Evolutionary conservation across 2,888 invertebrate genomes (phyloP), one percentile per base, ranked within the genome.

Genomic region (Diachrysia chrysitis): DNA sequence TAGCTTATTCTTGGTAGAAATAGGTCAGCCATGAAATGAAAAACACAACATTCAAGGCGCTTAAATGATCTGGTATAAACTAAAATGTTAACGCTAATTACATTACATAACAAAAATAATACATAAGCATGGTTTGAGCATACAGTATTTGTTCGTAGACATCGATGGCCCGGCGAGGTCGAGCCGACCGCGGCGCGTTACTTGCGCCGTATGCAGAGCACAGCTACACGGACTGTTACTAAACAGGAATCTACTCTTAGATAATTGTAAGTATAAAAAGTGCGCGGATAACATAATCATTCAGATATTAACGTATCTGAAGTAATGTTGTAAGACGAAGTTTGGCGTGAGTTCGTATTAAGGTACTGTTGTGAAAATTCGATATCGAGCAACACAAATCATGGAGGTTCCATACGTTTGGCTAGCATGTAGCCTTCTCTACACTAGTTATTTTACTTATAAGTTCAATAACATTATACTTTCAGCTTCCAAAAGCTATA

Each of bases 271-370:
- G 72, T 79, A 73, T 72, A 78, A 68, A 72, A 73, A 73, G 72
- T 76, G 64, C 53, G 29, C 57, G 60, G 55, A 56, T 66, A 87
- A 92, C 90, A 93, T 92, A 89, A 88, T 88, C 91, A 66, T 79
- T 87, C 90, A 90, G 91, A 93, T 92, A 88, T 42, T 73, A 64
- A 69, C 42, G 63, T 88, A 92, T 91, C 91, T 92, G 90, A 89
- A 91, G 92, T 76, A 92, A 92, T 92, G 92, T 90, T 81, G 69
- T 68, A 56, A 73, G 63, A 63, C 65, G 25, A 56, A 61, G 55
- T 66, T 67, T 61, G 58, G 54, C 64, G 64, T 63, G 55, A 59
- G 62, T 76, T 73, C 68, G 55, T 75, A 67, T 54, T 54, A 64
- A 69, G 56, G 62, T 76, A 72, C 68, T 77, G 68, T 71, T 66